Evolutionary conservation across 2,113 vertebrate genomes (phyloP).

Genomic region (Otocyon megalotis): DNA sequence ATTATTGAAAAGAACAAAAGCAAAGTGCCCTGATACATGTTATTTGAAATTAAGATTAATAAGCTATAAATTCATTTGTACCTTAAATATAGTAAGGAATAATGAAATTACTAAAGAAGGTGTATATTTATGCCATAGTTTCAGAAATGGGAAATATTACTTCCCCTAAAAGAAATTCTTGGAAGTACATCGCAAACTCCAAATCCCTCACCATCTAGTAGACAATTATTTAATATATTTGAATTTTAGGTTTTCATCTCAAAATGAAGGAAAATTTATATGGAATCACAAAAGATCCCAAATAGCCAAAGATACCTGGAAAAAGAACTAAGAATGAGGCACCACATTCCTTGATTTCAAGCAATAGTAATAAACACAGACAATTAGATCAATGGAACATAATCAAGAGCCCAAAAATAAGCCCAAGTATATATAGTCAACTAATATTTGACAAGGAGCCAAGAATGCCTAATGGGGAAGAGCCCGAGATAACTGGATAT

Average conservation of each 20-base stretch:
- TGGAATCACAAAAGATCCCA: too few species aligned
- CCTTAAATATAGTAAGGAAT: not conserved
- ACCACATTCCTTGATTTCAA: too few species aligned
- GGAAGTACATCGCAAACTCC: not conserved
- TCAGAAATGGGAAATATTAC: not conserved
- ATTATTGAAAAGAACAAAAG: not conserved
- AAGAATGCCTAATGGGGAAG: not conserved
- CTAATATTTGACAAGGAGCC: not conserved
- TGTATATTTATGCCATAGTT: not conserved
- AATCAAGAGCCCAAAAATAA: not conserved
- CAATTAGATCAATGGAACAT: not conserved
- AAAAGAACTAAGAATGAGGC: too few species aligned
- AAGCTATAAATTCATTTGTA: not conserved
- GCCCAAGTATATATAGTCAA: not conserved
- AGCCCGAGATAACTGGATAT: not conserved
- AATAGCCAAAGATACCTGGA: too few species aligned
- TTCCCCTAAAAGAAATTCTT: not conserved
- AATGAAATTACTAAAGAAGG: not conserved
- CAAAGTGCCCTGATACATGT: fast-evolving
- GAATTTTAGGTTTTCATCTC: not conserved
- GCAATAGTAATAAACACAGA: not conserved
- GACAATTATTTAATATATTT: not conserved
- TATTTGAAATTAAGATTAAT: not conserved
- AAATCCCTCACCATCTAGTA: not conserved
- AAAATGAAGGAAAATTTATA: not conserved